These are phyloP conservation scores for Tanypteryx hageni DNA, from an alignment of 2,888 invertebrate genomes.

Conservation along the genomic window DNA sequence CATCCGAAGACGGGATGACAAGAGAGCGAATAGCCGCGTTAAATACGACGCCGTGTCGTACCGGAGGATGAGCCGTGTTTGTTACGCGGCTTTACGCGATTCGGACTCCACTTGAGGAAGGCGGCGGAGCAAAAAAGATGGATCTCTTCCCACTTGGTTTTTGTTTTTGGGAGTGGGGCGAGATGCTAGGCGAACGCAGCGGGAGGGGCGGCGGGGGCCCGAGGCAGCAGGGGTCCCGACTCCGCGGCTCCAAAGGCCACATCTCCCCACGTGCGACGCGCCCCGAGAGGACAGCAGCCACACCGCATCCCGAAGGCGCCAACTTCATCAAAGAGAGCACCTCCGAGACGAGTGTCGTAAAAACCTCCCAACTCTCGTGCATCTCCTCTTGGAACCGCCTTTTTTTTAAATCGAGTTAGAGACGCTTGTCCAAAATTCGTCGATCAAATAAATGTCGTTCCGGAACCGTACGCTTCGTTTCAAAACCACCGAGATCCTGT, in stretches of 20 bases:
- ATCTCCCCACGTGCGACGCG: background rate
- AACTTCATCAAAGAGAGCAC: constrained; percentile 5
- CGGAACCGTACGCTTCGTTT: too few species aligned
- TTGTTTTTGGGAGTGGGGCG: constrained; percentile 36
- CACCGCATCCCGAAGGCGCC: background rate
- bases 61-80: background rate
- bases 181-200: constrained; percentile 32
- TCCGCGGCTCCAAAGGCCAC: constrained; percentile 5
- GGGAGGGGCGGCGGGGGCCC: constrained; percentile 32
- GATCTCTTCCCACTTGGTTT: constrained; percentile 15
- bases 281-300: background rate
- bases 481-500: too few species aligned
- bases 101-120: too few species aligned
- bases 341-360: background rate
- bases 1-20: too few species aligned
- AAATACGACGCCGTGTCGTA: constrained; percentile 13
- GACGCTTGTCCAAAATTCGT: too few species aligned
- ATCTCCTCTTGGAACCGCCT: background rate
- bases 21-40: background rate
- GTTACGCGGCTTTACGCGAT: too few species aligned
- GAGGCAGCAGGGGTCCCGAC: constrained; percentile 54
- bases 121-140: background rate
- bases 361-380: background rate
- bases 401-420: background rate
- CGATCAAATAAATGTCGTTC: too few species aligned